These are phyloP conservation scores for Beris chalybata DNA, from an alignment of 2,888 invertebrate species.

Conservation along the genomic window DNA sequence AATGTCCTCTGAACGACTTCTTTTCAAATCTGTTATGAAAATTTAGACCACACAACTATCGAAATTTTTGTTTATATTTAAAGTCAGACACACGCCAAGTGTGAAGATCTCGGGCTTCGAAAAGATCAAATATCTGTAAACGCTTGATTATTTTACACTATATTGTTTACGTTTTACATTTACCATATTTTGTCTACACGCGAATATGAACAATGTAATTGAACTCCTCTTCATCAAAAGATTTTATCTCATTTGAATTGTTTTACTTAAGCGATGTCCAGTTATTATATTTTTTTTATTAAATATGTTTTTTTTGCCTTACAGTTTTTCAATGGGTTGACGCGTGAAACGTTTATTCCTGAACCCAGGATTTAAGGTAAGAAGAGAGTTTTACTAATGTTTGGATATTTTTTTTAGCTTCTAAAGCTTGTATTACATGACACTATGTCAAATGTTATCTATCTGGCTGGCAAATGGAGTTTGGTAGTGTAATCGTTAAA, in stretches of 20 bases:
- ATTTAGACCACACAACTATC: too few species aligned
- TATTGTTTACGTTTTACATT: conserved; percentile 11
- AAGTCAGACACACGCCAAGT: too few species aligned
- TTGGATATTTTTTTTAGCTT: too few species aligned
- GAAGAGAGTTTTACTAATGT: conserved; percentile 35
- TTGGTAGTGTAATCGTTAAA: too few species aligned
- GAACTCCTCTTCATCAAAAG: not conserved
- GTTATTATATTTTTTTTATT: not conserved
- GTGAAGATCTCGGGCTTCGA: not conserved
- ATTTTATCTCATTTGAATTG: not conserved
- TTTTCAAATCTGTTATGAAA: too few species aligned
- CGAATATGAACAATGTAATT: not conserved
- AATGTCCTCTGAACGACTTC: too few species aligned
- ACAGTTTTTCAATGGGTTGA: conserved; percentile 58
- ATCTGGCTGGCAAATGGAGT: too few species aligned
- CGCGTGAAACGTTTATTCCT: conserved; percentile 53
- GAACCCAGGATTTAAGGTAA: conserved; percentile 56
- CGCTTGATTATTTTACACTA: not conserved
- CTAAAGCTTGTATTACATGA: too few species aligned
- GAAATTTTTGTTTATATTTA: too few species aligned
- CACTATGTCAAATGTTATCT: too few species aligned
- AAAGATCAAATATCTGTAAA: not conserved
- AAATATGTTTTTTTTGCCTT: conserved; percentile 40
- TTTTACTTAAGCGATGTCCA: not conserved
- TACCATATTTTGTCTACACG: conserved; percentile 11